A percentile compares a stretch with the other conserved stretches of the same genome.
phyloP scores from a whole-genome alignment of 1,140 invertebrate species.

The Drosophila lacertosa region DNA sequence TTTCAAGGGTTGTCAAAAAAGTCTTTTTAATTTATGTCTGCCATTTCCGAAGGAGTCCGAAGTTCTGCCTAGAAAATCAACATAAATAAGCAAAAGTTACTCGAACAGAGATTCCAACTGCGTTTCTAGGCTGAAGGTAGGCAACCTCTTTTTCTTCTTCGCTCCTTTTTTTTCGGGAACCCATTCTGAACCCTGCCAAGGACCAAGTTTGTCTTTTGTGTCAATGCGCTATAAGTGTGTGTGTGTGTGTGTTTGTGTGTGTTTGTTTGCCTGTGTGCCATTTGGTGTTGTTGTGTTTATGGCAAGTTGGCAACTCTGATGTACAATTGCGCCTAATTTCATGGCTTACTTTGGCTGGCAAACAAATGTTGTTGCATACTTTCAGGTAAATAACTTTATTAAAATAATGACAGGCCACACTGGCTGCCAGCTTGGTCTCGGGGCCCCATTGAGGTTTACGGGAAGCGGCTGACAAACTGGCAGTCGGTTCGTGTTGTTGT shows the following conservation, averaged over 20 bases:
- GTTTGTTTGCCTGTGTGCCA: slow-evolving; percentile 16
- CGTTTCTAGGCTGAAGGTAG: slow-evolving; percentile 20
- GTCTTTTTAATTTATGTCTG: slow-evolving; percentile 81
- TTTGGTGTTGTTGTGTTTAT: slow-evolving; percentile 67
- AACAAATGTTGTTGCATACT: slow-evolving; percentile 80
- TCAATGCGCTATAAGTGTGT: slow-evolving; percentile 20
- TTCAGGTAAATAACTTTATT: slow-evolving; percentile 83
- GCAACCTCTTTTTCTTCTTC: slow-evolving; percentile 12
- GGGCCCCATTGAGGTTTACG: background rate
- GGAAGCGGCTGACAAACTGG: slow-evolving; percentile 31
- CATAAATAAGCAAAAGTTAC: slow-evolving; percentile 78
- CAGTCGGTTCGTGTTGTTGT: slow-evolving; percentile 20
- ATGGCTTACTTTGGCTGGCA: slow-evolving; percentile 71
- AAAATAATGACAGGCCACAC: slow-evolving; percentile 77
- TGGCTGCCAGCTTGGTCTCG: slow-evolving; percentile 2
- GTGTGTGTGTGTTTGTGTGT: slow-evolving; percentile 30
- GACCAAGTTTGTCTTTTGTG: slow-evolving; percentile 73
- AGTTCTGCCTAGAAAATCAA: slow-evolving; percentile 73
- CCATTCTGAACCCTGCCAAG: slow-evolving; percentile 43
- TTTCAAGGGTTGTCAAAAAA: slow-evolving; percentile 81
- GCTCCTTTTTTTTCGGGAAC: slow-evolving; percentile 24
- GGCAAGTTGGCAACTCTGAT: slow-evolving; percentile 79
- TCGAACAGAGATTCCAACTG: slow-evolving; percentile 19
- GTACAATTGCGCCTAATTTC: slow-evolving; percentile 82
- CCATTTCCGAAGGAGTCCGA: slow-evolving; percentile 71